Conservation (phyloP, 2,113 vertebrate species). For the Gorsachius goisagi region DNA sequence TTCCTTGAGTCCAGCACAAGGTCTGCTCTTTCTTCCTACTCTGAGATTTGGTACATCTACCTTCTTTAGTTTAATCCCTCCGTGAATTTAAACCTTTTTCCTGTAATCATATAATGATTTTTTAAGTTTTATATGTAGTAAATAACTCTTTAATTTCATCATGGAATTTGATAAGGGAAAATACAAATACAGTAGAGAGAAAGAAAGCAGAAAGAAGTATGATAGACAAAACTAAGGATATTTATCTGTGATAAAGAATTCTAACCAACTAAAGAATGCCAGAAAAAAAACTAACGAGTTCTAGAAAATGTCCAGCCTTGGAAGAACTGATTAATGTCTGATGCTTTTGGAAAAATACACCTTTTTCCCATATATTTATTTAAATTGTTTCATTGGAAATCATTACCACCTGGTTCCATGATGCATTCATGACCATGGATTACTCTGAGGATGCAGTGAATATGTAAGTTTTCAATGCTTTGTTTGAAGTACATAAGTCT, state of each 20-base stretch:
- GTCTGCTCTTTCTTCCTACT: neutral
- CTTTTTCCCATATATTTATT: neutral
- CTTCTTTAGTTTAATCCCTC: neutral
- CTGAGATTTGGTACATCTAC: neutral
- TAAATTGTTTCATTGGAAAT: neutral
- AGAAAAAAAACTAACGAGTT: neutral
- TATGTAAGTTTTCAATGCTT: neutral
- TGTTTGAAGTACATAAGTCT: neutral
- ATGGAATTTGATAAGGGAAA: neutral
- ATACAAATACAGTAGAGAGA: neutral
- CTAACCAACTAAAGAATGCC: neutral
- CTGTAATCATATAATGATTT: neutral
- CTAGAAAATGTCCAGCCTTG: neutral
- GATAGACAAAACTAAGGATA: neutral
- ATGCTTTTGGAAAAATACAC: neutral
- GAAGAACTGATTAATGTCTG: neutral
- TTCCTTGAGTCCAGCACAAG: neutral
- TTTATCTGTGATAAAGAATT: neutral
- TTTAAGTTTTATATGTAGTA: neutral
- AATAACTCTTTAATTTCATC: neutral
- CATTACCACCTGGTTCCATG: neutral
- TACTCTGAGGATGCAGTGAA: neutral
- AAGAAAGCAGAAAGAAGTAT: neutral
- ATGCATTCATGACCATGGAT: neutral
- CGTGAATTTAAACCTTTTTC: neutral